Conservation (phyloP, 2,113 vertebrate genomes). For the Mandrillus leucophaeus region DNA sequence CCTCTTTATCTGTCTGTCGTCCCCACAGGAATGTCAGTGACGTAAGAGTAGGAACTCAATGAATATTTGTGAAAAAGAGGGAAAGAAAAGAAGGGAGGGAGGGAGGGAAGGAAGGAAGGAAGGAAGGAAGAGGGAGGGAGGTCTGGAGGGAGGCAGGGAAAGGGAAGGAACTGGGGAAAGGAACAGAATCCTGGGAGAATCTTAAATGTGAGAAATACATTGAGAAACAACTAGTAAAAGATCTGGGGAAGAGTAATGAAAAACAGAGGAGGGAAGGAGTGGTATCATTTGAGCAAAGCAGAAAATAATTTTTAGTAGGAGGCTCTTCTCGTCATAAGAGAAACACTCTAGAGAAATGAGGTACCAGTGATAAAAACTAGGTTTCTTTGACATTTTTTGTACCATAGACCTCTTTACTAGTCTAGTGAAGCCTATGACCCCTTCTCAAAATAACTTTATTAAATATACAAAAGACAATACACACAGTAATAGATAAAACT, state of each 20-base stretch:
- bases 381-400: not conserved
- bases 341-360: not conserved
- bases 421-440: not conserved
- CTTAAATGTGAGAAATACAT: constrained; percentile 6
- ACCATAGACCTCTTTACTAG: not conserved
- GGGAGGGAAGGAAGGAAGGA: not conserved
- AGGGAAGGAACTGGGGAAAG: not conserved
- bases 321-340: not conserved
- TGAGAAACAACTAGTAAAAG: not conserved
- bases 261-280: not conserved
- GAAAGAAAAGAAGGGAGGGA: not conserved
- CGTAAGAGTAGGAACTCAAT: not conserved
- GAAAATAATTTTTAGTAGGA: not conserved
- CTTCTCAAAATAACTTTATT: constrained; percentile 27
- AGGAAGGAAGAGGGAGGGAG: not conserved
- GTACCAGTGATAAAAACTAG: not conserved
- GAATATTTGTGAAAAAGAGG: not conserved
- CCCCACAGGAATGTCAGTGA: not conserved
- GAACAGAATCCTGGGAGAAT: not conserved
- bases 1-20: not conserved
- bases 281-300: not conserved
- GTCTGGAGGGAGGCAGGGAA: not conserved
- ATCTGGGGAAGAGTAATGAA: not conserved
- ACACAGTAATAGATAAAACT: not conserved
- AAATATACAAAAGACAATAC: not conserved